These are phyloP conservation scores for Elegia similella DNA, from an alignment of 2,888 invertebrate genomes.

Conservation along the genomic window DNA sequence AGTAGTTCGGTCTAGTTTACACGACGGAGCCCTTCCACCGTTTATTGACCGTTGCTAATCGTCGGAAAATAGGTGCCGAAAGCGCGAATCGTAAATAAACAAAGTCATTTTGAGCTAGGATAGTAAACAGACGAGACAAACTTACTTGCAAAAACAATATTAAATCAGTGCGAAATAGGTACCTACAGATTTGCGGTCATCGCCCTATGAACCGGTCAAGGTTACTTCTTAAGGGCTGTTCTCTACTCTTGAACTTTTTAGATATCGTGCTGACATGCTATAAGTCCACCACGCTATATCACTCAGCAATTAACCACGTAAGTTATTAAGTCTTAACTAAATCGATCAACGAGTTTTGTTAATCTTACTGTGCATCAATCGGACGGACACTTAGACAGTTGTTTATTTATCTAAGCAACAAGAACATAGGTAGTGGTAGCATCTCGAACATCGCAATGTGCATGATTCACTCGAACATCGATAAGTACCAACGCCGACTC, in stretches of 20 bases:
- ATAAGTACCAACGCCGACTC: constrained; percentile 27
- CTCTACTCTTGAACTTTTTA: constrained; percentile 38
- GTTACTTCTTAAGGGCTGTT: constrained; percentile 54
- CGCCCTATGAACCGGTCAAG: constrained; percentile 64
- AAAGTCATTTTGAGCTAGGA: constrained; percentile 28
- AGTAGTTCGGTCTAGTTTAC: constrained; percentile 67
- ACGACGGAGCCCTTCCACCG: constrained; percentile 42
- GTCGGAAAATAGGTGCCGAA: constrained; percentile 39
- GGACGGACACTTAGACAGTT: constrained; percentile 31
- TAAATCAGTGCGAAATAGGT: constrained; percentile 18
- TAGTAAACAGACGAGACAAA: constrained; percentile 4
- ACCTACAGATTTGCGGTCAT: constrained; percentile 48
- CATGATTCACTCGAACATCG: constrained; percentile 50
- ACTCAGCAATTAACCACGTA: constrained; percentile 39
- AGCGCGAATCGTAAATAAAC: constrained; percentile 41
- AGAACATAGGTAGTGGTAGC: constrained; percentile 38
- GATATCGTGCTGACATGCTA: constrained; percentile 39
- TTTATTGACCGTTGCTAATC: constrained; percentile 48
- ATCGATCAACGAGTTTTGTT: constrained; percentile 36
- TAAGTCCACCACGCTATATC: constrained; percentile 22
- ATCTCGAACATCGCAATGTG: constrained; percentile 41
- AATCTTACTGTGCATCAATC: constrained; percentile 5
- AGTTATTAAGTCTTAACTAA: constrained; percentile 34
- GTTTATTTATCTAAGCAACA: constrained; percentile 52
- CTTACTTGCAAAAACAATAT: not conserved